Percentiles rank a stretch among this genome's conserved stretches.
phyloP scores from a whole-genome alignment of 2,797 vertebrate species.

The Cyprinella venusta region DNA sequence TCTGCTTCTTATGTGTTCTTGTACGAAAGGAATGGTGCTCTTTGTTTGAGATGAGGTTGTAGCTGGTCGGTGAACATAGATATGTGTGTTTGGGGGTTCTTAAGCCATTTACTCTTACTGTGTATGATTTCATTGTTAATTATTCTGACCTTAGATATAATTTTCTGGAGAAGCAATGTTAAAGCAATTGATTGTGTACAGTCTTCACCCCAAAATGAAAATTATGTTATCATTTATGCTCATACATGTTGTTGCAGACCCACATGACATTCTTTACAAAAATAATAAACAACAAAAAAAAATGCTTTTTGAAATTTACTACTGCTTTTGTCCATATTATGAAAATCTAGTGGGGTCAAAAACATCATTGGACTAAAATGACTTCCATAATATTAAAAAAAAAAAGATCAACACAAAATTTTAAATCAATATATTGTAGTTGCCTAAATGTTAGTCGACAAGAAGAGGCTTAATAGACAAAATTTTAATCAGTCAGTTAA shows the following conservation, averaged over 20 bases:
- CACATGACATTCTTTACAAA: neutral
- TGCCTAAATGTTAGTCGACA: neutral
- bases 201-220: neutral
- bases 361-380: neutral
- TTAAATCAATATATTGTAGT: too few species aligned
- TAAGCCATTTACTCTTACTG: slow-evolving; percentile 33
- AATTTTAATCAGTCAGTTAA: neutral
- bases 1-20: slow-evolving; percentile 43
- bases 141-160: neutral
- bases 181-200: neutral
- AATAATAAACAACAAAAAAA: too few species aligned
- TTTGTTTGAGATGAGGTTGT: slow-evolving; percentile 56
- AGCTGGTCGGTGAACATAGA: slow-evolving; percentile 44
- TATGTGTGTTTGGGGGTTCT: slow-evolving; percentile 1
- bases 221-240: neutral
- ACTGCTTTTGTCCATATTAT: neutral
- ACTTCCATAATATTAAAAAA: too few species aligned
- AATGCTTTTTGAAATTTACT: neutral
- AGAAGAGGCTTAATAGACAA: neutral
- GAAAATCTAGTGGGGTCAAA: neutral
- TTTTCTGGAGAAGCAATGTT: neutral
- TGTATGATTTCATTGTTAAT: slow-evolving; percentile 35
- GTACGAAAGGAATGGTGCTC: slow-evolving; percentile 38
- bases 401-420: too few species aligned
- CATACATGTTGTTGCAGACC: neutral